Evolutionary conservation across 2,797 vertebrate species (phyloP).

Genomic region (Micropoecilia bifurca): DNA sequence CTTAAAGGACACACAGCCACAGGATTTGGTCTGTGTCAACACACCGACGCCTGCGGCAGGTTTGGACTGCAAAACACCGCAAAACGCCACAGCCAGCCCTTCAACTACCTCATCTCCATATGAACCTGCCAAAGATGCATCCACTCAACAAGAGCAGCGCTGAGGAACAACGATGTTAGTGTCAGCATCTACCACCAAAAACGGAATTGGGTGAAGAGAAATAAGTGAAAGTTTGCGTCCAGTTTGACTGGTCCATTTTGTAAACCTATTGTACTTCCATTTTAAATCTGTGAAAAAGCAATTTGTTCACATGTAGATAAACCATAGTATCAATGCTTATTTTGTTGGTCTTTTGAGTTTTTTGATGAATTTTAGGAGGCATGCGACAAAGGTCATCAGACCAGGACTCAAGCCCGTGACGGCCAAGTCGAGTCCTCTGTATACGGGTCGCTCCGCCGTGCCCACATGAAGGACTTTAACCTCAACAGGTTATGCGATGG

Average conservation of each 20-base stretch:
- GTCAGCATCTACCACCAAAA: constrained; percentile 34
- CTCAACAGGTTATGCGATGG: neutral
- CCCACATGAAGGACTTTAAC: neutral
- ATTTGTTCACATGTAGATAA: neutral
- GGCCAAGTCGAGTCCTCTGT: no score
- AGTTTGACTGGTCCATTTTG: neutral
- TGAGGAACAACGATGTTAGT: constrained; percentile 11
- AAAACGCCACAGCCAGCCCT: constrained; percentile 9
- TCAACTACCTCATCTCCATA: constrained; percentile 1
- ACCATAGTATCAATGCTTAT: neutral
- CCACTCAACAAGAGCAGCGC: constrained; percentile 18
- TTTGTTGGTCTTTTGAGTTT: neutral
- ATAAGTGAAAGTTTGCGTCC: neutral
- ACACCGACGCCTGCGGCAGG: constrained; percentile 61
- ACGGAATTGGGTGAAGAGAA: neutral
- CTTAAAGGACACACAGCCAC: constrained; percentile 73
- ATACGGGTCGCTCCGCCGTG: no score
- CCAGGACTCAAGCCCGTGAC: no score
- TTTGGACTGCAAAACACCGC: constrained; percentile 44
- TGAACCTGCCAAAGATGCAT: constrained; percentile 15
- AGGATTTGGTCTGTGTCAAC: constrained; percentile 82
- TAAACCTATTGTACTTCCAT: neutral
- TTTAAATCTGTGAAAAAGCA: neutral
- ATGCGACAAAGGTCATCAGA: no score
- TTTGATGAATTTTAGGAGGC: neutral